These are phyloP conservation scores for Zygogramma bicolorata DNA, from an alignment of 2,888 invertebrate species.

Conservation along the genomic window DNA sequence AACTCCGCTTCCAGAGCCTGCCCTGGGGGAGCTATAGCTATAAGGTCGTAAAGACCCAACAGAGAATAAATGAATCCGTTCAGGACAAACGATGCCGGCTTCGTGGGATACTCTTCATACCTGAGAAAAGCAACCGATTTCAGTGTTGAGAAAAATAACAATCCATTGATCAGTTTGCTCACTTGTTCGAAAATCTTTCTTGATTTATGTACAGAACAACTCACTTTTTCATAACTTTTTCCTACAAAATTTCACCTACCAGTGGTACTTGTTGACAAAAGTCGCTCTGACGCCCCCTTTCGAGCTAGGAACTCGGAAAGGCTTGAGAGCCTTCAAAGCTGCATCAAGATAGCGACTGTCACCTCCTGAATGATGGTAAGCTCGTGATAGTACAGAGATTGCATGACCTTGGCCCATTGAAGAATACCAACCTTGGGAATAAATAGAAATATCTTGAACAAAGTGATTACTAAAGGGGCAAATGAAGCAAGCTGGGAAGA, in stretches of 20 bases:
- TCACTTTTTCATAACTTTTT: background rate
- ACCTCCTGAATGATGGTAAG: conserved; percentile 85
- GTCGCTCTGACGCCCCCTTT: conserved; percentile 87
- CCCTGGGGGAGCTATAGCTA: conserved; percentile 79
- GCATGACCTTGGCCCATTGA: conserved; percentile 99
- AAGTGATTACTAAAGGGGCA: too few species aligned
- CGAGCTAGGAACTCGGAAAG: conserved; percentile 80
- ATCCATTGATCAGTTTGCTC: too few species aligned
- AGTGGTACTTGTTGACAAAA: conserved; percentile 88
- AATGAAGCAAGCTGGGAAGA: too few species aligned
- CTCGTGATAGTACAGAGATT: conserved; percentile 93
- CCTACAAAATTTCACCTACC: conserved; percentile 73
- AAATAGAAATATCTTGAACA: background rate
- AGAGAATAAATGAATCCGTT: conserved; percentile 99
- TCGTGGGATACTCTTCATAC: conserved; percentile 95
- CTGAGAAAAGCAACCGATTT: too few species aligned
- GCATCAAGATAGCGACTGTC: conserved; percentile 83
- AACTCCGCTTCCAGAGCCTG: conserved; percentile 79
- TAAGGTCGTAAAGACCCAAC: conserved; percentile 95
- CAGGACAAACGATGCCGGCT: conserved; percentile 93
- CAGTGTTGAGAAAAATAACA: background rate
- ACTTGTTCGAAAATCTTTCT: too few species aligned
- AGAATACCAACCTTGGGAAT: conserved; percentile 76
- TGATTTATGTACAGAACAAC: background rate
- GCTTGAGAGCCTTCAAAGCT: conserved; percentile 83